phyloP scores from a whole-genome alignment of 2,888 invertebrate species.

The Seladonia tumulorum region DNA sequence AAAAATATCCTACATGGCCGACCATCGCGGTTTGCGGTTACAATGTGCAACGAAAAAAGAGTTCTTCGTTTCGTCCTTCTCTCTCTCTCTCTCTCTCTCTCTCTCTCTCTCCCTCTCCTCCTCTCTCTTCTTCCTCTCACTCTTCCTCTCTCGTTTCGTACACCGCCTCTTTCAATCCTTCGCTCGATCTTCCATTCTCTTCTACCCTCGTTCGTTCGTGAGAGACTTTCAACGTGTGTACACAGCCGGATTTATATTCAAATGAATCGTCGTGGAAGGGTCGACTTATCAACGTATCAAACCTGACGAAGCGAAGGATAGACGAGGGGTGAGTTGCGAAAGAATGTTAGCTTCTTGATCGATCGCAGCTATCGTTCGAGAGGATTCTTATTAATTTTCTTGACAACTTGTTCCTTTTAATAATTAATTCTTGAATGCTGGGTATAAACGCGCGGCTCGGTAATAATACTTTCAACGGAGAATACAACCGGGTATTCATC shows the following conservation, averaged over 20 bases:
- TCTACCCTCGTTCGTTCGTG: conserved; percentile 24
- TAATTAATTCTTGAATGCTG: conserved; percentile 15
- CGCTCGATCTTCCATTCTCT: conserved; percentile 16
- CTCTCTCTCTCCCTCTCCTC: background rate
- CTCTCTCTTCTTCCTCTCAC: too few species aligned
- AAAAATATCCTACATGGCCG: conserved; percentile 66
- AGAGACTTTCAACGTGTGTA: conserved; percentile 49
- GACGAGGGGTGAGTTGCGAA: conserved; percentile 56
- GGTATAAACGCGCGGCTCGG: background rate
- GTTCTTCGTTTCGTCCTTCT: conserved; percentile 56
- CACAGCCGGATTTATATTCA: conserved; percentile 72
- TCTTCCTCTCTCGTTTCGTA: background rate
- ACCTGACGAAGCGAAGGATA: conserved; percentile 48
- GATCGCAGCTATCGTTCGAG: conserved; percentile 43
- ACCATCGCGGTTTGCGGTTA: conserved; percentile 74
- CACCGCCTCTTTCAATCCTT: conserved; percentile 18
- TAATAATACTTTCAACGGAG: background rate
- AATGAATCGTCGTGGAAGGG: conserved; percentile 70
- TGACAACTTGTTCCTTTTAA: conserved; percentile 2
- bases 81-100: background rate
- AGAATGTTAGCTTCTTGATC: conserved; percentile 60
- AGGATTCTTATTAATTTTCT: conserved; percentile 54
- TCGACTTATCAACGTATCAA: conserved; percentile 71
- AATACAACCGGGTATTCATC: background rate
- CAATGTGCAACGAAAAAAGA: conserved; percentile 63